Percentiles rank a stretch among this genome's conserved stretches.
Conservation (phyloP, 1,140 invertebrate genomes). For the Oreohelix idahoensis region DNA sequence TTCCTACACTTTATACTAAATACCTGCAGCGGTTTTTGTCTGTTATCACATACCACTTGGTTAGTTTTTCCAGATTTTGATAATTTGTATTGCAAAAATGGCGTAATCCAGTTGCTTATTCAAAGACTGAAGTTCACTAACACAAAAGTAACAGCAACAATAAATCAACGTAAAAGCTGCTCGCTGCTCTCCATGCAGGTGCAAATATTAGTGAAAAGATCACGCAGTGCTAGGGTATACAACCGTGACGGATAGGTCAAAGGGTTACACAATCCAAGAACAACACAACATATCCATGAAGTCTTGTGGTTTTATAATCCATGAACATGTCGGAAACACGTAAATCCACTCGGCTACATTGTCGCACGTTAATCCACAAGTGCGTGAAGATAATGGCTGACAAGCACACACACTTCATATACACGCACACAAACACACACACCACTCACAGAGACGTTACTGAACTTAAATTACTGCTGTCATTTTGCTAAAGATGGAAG, state of each 20-base stretch:
- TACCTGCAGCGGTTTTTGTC: no score
- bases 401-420: no score
- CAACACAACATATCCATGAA: background rate
- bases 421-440: background rate
- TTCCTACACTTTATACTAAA: no score
- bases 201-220: background rate
- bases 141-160: no score
- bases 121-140: no score
- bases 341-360: background rate
- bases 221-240: background rate
- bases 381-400: background rate
- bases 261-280: background rate
- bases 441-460: background rate
- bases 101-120: no score
- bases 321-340: background rate
- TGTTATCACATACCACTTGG: no score
- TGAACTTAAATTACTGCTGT: no score
- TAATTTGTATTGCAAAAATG: no score
- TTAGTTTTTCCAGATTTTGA: no score
- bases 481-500: no score
- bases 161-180: no score
- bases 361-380: background rate
- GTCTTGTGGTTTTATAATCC: background rate
- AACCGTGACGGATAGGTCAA: background rate
- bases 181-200: background rate